phyloP scores from a whole-genome alignment of 2,888 invertebrate species.

The Conops quadrifasciatus region DNA sequence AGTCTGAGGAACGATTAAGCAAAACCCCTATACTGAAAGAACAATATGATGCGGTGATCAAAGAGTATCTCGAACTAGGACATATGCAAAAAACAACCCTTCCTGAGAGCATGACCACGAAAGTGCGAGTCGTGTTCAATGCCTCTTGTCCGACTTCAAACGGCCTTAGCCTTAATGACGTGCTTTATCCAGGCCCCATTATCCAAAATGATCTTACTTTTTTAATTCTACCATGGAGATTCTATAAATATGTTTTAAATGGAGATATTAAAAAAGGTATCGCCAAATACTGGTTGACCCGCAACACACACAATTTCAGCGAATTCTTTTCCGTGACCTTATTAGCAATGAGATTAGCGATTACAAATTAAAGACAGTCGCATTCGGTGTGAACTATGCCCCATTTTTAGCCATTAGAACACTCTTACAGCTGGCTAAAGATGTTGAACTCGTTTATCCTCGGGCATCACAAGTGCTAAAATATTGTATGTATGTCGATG shows the following conservation, averaged over 20 bases:
- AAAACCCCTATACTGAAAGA: neutral
- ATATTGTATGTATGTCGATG: slow-evolving; percentile 24
- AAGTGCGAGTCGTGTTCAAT: slow-evolving; percentile 41
- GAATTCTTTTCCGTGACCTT: slow-evolving; percentile 43
- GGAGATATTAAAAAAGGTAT: slow-evolving; percentile 44
- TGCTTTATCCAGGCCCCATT: neutral
- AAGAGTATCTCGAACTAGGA: slow-evolving; percentile 6
- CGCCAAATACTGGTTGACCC: slow-evolving; percentile 39
- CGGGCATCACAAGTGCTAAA: neutral
- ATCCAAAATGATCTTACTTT: slow-evolving; percentile 2
- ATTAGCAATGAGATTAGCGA: slow-evolving; percentile 35
- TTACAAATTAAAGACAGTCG: slow-evolving; percentile 14
- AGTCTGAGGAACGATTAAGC: neutral
- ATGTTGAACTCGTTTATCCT: neutral
- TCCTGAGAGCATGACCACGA: neutral
- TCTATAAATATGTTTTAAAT: slow-evolving; percentile 39
- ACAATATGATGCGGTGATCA: neutral
- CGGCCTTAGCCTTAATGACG: slow-evolving; percentile 17
- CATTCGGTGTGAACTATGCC: neutral
- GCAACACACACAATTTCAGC: slow-evolving; percentile 35
- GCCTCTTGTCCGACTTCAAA: slow-evolving; percentile 37
- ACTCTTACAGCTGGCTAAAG: slow-evolving; percentile 31
- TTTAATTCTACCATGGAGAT: slow-evolving; percentile 5
- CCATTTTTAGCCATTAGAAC: slow-evolving; percentile 39
- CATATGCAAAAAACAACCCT: neutral